Percentiles rank a stretch among this genome's conserved stretches.
These are phyloP conservation scores for Gymnoscopelus microlampas DNA, from an alignment of 2,797 vertebrate genomes.

Conservation along the genomic window DNA sequence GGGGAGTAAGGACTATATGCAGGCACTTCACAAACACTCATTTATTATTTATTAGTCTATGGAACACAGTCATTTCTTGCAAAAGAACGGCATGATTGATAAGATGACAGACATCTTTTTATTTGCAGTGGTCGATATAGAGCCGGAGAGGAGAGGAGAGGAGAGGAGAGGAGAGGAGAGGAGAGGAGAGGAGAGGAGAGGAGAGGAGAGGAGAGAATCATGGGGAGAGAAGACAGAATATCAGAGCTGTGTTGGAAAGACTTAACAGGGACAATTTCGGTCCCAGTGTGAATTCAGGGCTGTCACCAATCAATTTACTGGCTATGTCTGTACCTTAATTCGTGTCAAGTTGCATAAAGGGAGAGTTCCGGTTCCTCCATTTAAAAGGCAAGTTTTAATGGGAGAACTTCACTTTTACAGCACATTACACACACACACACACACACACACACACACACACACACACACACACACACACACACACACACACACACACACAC, in stretches of 20 bases:
- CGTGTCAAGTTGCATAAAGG: conserved; percentile 19
- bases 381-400: conserved; percentile 36
- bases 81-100: too few relatives aligned
- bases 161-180: neutral
- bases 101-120: too few relatives aligned
- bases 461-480: neutral
- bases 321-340: neutral
- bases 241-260: neutral
- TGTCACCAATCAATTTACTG: neutral
- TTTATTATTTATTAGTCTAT: too few relatives aligned
- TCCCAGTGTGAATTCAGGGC: neutral
- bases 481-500: neutral
- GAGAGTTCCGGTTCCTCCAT: conserved; percentile 19
- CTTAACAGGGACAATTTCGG: neutral
- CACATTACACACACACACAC: neutral
- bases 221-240: neutral
- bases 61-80: too few relatives aligned
- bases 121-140: neutral
- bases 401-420: conserved; percentile 49
- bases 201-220: neutral
- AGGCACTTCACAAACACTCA: too few relatives aligned
- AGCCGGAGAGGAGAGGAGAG: neutral
- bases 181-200: neutral
- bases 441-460: neutral
- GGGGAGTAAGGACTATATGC: too few relatives aligned